Percentiles rank a stretch among this genome's conserved stretches.
phyloP scores from a whole-genome alignment of 2,888 invertebrate genomes.

The Athalia circularis region DNA sequence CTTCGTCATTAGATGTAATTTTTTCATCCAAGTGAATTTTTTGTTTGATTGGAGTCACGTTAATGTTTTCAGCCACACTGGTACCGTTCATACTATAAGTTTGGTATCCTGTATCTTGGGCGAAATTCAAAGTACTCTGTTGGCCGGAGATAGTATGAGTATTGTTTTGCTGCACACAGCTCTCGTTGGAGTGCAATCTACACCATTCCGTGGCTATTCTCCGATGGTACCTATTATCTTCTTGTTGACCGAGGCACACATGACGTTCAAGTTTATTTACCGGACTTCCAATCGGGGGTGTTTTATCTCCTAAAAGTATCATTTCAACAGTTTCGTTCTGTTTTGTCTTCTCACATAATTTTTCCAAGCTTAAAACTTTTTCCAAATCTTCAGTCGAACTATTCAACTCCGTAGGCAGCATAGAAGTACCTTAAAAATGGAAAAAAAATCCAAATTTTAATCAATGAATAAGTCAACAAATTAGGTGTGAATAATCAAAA shows the following conservation, averaged over 20 bases:
- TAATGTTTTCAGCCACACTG: constrained; percentile 60
- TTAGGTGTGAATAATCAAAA: background rate
- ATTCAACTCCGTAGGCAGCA: constrained; percentile 39
- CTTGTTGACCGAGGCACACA: constrained; percentile 11
- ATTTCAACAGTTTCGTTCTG: constrained; percentile 53
- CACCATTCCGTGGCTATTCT: constrained; percentile 54
- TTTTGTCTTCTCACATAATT: constrained; percentile 25
- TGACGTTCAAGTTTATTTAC: constrained; percentile 45
- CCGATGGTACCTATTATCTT: constrained; percentile 50
- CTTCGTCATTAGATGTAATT: constrained; percentile 58
- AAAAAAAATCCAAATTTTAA: constrained; percentile 20
- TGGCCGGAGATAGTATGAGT: constrained; percentile 59
- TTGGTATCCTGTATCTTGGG: constrained; percentile 70
- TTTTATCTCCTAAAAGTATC: constrained; percentile 52
- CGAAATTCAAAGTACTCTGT: constrained; percentile 59
- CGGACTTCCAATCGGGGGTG: constrained; percentile 49
- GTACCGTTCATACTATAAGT: constrained; percentile 66
- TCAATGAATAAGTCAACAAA: background rate
- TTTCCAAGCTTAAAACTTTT: constrained; percentile 8
- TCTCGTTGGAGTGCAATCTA: constrained; percentile 59
- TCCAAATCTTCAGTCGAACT: constrained; percentile 39
- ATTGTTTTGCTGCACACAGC: constrained; percentile 58
- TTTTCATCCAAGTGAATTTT: constrained; percentile 59
- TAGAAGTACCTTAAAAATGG: constrained; percentile 22
- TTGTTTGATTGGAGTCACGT: constrained; percentile 57